phyloP scores from a whole-genome alignment of 2,797 vertebrate species.

The Agapornis canus region DNA sequence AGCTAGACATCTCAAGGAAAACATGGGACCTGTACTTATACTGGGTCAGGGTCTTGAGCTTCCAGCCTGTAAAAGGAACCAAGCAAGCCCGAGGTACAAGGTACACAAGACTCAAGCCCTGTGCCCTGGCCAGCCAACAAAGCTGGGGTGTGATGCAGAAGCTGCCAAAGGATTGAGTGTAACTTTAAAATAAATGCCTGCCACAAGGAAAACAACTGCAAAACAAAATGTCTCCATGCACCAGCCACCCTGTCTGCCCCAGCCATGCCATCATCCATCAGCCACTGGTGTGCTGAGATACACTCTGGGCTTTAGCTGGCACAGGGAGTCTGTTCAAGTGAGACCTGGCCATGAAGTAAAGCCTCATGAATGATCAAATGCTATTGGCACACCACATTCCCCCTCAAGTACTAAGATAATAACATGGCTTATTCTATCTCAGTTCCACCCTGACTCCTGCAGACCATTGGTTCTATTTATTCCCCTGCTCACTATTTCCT shows the following conservation, averaged over 20 bases:
- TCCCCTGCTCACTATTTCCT: not conserved
- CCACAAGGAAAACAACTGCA: not conserved
- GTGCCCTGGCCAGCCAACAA: not conserved
- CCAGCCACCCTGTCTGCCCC: not conserved
- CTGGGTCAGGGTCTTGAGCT: not conserved
- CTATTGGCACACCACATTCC: not conserved
- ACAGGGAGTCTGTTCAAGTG: not conserved
- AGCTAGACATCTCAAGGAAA: not conserved
- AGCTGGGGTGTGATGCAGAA: not conserved
- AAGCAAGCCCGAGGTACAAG: accelerated
- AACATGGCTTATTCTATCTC: not conserved
- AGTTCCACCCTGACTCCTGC: not conserved
- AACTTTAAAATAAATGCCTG: not conserved
- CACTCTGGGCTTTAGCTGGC: not conserved
- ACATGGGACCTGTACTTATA: accelerated
- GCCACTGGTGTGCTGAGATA: accelerated
- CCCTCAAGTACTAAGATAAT: not conserved
- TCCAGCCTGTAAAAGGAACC: not conserved
- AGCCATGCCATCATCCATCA: not conserved
- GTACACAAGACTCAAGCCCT: not conserved
- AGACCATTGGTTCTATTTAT: not conserved
- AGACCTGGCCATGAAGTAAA: not conserved
- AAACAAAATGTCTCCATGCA: not conserved
- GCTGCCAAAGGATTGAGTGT: not conserved
- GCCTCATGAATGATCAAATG: not conserved